These are phyloP conservation scores for Myrmecophaga tridactyla DNA, from an alignment of 2,113 vertebrate genomes.

Conservation along the genomic window DNA sequence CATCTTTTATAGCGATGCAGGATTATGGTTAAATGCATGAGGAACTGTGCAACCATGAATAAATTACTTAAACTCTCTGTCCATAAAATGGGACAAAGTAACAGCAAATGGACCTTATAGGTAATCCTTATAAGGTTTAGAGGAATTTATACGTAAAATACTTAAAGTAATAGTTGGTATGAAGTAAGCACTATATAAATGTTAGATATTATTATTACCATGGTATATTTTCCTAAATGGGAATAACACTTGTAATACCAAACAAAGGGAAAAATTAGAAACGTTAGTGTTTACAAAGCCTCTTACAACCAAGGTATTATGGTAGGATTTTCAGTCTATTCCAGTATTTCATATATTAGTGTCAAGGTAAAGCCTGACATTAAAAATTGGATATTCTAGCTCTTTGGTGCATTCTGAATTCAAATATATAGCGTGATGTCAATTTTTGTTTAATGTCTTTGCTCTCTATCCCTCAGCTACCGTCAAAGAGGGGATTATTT, in stretches of 20 bases:
- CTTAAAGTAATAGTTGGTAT: constrained; percentile 6
- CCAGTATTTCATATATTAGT: background rate
- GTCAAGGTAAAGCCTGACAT: background rate
- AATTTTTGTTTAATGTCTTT: constrained; percentile 29
- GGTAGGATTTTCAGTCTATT: background rate
- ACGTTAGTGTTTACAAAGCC: background rate
- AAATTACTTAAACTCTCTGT: constrained; percentile 3
- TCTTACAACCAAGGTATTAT: background rate
- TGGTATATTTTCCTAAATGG: background rate
- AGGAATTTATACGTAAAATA: background rate
- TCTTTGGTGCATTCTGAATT: constrained; percentile 41
- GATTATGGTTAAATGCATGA: constrained; percentile 1
- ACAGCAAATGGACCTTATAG: background rate
- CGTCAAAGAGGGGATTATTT: constrained; percentile 16
- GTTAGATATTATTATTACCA: background rate
- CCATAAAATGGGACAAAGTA: constrained; percentile 6
- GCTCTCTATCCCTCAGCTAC: background rate
- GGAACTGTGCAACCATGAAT: background rate
- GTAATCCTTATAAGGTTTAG: background rate
- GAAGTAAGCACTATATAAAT: background rate
- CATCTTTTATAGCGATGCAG: background rate
- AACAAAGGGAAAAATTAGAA: background rate
- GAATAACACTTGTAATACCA: background rate
- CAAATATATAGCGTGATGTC: background rate
- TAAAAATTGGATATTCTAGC: background rate